A percentile compares a stretch with the other conserved stretches of the same genome.
These are phyloP conservation scores for Archivesica marissinica DNA, from an alignment of 1,140 invertebrate species.

Conservation along the genomic window DNA sequence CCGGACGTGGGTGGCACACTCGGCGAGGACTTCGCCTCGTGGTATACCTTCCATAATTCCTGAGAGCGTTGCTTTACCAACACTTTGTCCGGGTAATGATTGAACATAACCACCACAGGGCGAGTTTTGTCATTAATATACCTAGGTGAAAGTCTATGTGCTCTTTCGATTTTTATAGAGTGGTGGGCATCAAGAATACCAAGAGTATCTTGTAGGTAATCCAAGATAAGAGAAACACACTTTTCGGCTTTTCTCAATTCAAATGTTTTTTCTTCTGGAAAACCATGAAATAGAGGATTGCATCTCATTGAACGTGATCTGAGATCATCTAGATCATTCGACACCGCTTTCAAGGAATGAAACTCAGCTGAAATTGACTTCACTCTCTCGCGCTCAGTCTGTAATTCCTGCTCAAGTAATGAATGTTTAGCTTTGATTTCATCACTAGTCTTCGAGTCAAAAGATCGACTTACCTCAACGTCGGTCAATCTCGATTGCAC, in stretches of 20 bases:
- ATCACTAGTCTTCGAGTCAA: slow-evolving; percentile 2
- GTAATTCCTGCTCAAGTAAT: neutral
- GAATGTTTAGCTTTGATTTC: neutral
- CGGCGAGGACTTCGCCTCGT: neutral
- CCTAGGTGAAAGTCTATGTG: neutral
- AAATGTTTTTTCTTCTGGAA: neutral
- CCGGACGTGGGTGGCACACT: neutral
- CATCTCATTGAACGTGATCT: neutral
- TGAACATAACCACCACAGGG: neutral
- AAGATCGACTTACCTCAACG: neutral
- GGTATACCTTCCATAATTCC: neutral
- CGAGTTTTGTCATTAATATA: neutral
- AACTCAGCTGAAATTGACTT: neutral
- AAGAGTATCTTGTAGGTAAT: neutral
- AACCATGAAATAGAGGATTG: neutral
- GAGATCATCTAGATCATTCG: neutral
- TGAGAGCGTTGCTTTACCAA: neutral
- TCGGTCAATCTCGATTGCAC: neutral
- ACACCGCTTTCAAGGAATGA: neutral
- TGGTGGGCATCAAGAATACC: neutral
- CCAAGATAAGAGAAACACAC: neutral
- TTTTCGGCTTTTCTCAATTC: neutral
- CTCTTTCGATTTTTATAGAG: slow-evolving; percentile 8
- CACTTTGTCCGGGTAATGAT: neutral
- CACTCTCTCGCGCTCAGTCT: neutral